Base-by-base conservation (phyloP, 2,888 invertebrate genomes). In the Parasteatoda lunata region DNA sequence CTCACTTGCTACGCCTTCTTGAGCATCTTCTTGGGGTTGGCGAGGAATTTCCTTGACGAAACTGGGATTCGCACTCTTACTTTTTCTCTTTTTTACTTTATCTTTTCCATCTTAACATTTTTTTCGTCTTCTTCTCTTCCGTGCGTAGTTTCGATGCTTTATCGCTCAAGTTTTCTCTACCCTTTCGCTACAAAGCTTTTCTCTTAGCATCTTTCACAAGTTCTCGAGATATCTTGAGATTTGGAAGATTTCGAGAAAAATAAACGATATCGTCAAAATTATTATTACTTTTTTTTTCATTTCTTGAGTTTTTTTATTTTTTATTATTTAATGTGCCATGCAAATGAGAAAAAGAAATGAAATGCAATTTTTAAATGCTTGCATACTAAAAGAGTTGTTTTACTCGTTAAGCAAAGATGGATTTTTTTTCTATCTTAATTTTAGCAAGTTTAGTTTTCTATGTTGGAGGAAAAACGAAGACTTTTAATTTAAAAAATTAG, bases 1-100 rank as follows among this genome's bases (percentile, higher is more conserved):
- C 47, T 52, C 77, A 13, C 49, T 47, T 52, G 77, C 77, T 9
- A 80, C 72, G 72, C 70, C 65, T 80, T 80, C 65, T 65, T 80
- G 72, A 73, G 66, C 65, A 80, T 73, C 65, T 80, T 51, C 49
- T 59, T 45, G 79, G 49, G 64, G 65, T 66, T 66, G 72, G 72
- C 72, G 73, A 30, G 30, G 73, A 80, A 73, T 80, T 79, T 73
- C 54, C 13, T 59, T n/a, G 64, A 52, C 45, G 72, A 65, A 73
- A n/a, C 59, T 59, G n/a, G 59, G 59, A 59, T 59, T 59, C 59
- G 9, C 59, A 30, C 30, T 30, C 30, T 30, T 30, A 30, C 30
- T 1, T 30, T 30, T 30, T 30, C 30, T 30, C 30, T 30, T 30
- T 30, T 30, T 30, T 30, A 30, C 30, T 30, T 30, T 30, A 30